Evolutionary conservation across 2,113 vertebrate genomes (phyloP).

Genomic region (Riparia riparia): DNA sequence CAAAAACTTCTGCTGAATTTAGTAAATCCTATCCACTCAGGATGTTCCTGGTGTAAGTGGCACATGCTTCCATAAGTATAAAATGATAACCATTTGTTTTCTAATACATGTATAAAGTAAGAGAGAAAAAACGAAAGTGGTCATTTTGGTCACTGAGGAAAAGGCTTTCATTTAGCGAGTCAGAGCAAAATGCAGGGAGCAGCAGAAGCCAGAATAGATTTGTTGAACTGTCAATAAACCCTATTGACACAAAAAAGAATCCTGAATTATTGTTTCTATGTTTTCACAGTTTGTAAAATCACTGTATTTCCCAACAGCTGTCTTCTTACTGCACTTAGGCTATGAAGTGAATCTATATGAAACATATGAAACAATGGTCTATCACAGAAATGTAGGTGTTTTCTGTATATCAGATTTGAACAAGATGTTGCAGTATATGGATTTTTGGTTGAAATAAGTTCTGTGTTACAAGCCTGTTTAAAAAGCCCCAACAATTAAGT

Average conservation of each 20-base stretch:
- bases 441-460: not conserved
- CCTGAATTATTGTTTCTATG: not conserved
- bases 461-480: not conserved
- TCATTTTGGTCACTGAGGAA: conserved; percentile 45
- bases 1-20: not conserved
- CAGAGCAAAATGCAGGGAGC: conserved; percentile 32
- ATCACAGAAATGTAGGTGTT: not conserved
- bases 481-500: not conserved
- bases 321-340: not conserved
- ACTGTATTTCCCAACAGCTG: not conserved
- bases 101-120: not conserved
- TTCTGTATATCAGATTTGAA: not conserved
- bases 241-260: conserved; percentile 10
- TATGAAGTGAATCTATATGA: not conserved
- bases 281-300: not conserved
- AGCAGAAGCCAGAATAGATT: conserved; percentile 32
- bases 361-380: not conserved
- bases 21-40: not conserved
- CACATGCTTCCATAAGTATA: not conserved
- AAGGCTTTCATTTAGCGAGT: conserved; percentile 39
- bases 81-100: conserved; percentile 40
- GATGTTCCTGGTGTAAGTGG: not conserved
- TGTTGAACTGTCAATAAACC: not conserved
- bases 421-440: not conserved
- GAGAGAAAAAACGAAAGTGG: conserved; percentile 50